Base-by-base conservation (phyloP, 2,113 vertebrate species). In the Gymnogyps californianus region DNA sequence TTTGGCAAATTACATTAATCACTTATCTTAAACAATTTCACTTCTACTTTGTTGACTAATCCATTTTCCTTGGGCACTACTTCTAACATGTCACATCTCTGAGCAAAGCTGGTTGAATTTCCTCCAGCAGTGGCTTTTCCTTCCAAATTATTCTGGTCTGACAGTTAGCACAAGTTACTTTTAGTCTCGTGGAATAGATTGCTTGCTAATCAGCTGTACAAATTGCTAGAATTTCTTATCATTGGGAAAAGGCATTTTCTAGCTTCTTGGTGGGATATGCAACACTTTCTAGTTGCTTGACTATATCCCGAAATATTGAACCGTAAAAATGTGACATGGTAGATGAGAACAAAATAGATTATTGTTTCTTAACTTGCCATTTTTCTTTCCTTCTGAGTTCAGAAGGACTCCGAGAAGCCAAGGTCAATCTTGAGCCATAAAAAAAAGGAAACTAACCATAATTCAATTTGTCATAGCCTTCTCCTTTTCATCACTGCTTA, bases 351-450 rank as follows among this genome's bases (percentile, higher is more conserved):
- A 31, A 82, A 76, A 64, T 42, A 44, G 74, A 59, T 90, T 55
- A 51, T 84, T 93, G 42, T 67, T 87, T 72, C 74, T 91, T 75
- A 87, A 87, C 61, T 67, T 89, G 77, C 47, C 40, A 5, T 92
- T 94, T 96, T 89, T 93, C 77, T 96, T 93, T 67, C 87, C 61
- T 87, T 87, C n/a, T 55, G 70, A 71, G 66, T 87, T 95, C 93
- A 91, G 89, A 84, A 86, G 65, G 52, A 42, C 44, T 84, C 36
- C 52, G 54, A n/a, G 72, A 93, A 72, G 87, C 69, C 65, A 82
- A 93, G 87, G 86, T 96, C 91, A 94, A 65, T 72, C 61, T 61
- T 71, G 44, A 90, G 65, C 61, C 13, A 2, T 96, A 47, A 87
- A 89, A 75, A 71, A 66, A 34, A 76, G 80, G 83, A 94, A 91